Evolutionary conservation across 2,113 vertebrate genomes (phyloP).

Genomic region (Capreolus pygargus): DNA sequence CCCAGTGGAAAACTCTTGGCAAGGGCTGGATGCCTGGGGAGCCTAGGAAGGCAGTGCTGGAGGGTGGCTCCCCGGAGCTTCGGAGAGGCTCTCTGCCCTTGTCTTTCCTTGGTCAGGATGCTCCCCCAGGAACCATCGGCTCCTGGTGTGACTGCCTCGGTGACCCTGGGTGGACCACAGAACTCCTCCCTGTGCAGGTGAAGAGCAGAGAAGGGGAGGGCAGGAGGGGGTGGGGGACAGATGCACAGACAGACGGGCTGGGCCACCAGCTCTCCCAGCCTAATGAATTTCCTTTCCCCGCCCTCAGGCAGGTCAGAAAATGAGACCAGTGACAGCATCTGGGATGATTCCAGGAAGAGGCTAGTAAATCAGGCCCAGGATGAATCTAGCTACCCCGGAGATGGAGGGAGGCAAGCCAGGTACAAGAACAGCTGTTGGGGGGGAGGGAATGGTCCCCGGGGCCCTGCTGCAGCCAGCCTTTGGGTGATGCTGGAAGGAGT

Average conservation of each 20-base stretch:
- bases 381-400: slow-evolving; percentile 24
- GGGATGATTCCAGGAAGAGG: slow-evolving; percentile 50
- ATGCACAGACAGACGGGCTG: slow-evolving; percentile 73
- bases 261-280: slow-evolving; percentile 62
- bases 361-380: slow-evolving; percentile 54
- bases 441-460: neutral
- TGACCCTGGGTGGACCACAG: neutral
- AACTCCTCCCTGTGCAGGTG: neutral
- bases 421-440: neutral
- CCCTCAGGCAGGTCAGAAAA: slow-evolving; percentile 74
- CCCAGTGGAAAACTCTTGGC: neutral
- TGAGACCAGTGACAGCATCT: slow-evolving; percentile 44
- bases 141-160: neutral
- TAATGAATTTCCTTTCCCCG: slow-evolving; percentile 74
- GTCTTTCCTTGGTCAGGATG: neutral
- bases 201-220: neutral
- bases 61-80: neutral
- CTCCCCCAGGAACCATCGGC: neutral
- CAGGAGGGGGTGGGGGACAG: neutral
- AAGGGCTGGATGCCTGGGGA: neutral
- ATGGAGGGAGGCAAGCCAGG: neutral
- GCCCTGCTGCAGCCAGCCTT: neutral
- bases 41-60: neutral
- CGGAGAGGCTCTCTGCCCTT: neutral
- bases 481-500: neutral